Conservation (phyloP, 1,140 invertebrate genomes). For the Lepeophtheirus salmonis region DNA sequence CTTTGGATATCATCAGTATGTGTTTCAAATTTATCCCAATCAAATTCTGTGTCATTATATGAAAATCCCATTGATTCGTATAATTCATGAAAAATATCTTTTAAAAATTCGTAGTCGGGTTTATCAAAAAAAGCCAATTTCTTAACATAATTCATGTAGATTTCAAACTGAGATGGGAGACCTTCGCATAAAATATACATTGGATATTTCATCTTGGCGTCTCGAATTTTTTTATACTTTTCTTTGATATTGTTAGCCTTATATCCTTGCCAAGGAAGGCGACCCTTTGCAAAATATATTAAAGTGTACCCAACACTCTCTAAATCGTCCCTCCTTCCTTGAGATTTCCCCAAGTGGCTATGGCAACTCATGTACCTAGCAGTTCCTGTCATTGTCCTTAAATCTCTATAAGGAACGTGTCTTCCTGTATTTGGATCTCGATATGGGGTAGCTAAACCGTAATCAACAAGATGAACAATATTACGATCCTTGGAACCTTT, state of each 20-base stretch:
- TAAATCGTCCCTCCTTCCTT: constrained; percentile 39
- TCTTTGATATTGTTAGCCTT: constrained; percentile 20
- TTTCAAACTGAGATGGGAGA: constrained; percentile 1
- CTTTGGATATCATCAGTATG: neutral
- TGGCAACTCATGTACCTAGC: constrained; percentile 43
- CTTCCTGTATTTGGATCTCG: constrained; percentile 38
- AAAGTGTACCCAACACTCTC: constrained; percentile 41
- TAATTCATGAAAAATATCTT: constrained; percentile 9
- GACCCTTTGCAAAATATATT: constrained; percentile 37
- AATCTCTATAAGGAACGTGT: constrained; percentile 41
- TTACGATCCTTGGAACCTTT: constrained; percentile 90
- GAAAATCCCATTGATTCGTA: constrained; percentile 2
- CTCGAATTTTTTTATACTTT: constrained; percentile 14
- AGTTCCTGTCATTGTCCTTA: constrained; percentile 40
- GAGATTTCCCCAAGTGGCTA: constrained; percentile 39
- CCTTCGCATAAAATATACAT: constrained; percentile 8
- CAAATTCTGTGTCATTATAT: constrained; percentile 6
- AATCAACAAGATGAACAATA: constrained; percentile 94
- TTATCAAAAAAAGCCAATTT: neutral
- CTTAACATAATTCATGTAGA: constrained; percentile 10
- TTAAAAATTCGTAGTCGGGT: constrained; percentile 12
- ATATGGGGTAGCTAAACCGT: constrained; percentile 42
- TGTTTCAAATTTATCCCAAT: constrained; percentile 2
- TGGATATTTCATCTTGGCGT: constrained; percentile 12
- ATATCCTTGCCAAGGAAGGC: constrained; percentile 37